Evolutionary conservation across 2,113 vertebrate species (phyloP).

Genomic region (Phocoena sinus): DNA sequence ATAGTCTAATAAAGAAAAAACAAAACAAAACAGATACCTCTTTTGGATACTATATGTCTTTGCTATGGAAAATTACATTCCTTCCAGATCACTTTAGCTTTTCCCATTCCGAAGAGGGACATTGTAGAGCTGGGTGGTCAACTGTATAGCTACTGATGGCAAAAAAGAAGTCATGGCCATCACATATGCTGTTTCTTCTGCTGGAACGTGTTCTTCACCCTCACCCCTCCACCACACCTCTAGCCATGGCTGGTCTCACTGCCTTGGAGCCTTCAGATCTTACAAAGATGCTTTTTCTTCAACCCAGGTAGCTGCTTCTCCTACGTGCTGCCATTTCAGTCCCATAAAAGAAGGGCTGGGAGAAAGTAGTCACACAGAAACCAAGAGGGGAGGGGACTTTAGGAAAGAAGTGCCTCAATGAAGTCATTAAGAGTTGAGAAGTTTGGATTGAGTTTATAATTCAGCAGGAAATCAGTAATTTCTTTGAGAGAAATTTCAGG

Average conservation of each 20-base stretch:
- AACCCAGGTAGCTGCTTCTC: background rate
- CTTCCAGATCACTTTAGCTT: slow-evolving; percentile 15
- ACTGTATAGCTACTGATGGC: background rate
- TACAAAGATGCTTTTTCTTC: background rate
- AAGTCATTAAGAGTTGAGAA: background rate
- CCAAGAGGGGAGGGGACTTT: background rate
- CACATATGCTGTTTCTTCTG: background rate
- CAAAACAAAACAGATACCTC: background rate
- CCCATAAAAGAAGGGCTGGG: background rate
- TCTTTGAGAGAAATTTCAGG: background rate
- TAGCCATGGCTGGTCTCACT: background rate
- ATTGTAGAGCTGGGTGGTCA: background rate
- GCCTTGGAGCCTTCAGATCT: background rate
- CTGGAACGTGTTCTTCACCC: background rate
- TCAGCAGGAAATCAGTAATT: background rate
- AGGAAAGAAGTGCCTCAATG: background rate
- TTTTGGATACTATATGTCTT: background rate
- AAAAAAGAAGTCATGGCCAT: background rate
- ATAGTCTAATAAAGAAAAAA: no score
- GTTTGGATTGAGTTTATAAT: background rate
- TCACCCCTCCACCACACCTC: rapidly evolving
- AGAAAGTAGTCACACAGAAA: background rate
- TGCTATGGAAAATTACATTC: slow-evolving; percentile 21
- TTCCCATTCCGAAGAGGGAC: background rate
- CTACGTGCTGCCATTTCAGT: rapidly evolving